phyloP scores from a whole-genome alignment of 2,113 vertebrate genomes.

The Otocyon megalotis region DNA sequence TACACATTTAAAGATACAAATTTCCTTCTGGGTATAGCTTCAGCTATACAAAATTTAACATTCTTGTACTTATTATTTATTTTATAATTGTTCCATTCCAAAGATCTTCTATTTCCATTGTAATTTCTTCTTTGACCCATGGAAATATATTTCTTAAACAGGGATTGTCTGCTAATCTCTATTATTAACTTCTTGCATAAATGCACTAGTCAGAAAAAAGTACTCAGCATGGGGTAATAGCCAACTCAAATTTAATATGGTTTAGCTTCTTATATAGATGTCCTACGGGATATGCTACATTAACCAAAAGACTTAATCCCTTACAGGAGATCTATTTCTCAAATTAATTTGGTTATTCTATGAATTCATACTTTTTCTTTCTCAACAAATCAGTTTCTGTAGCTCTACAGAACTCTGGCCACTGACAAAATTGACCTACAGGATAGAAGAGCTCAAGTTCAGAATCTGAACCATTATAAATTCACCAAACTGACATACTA shows the following conservation, averaged over 20 bases:
- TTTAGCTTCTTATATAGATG: not conserved
- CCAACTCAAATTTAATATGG: not conserved
- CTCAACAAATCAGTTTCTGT: not conserved
- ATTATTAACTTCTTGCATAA: not conserved
- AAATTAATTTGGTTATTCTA: not conserved
- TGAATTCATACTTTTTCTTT: not conserved
- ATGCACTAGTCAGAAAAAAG: not conserved
- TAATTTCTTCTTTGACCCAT: not conserved
- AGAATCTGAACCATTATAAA: slow-evolving; percentile 1
- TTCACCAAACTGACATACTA: not conserved
- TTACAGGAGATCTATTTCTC: not conserved
- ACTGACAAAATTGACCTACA: not conserved
- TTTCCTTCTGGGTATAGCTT: not conserved
- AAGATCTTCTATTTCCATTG: not conserved
- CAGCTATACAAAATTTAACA: not conserved
- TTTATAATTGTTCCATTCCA: not conserved
- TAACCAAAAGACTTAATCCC: not conserved
- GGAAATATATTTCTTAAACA: not conserved
- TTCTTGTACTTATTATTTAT: not conserved
- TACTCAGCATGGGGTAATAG: not conserved
- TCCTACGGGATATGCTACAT: not conserved
- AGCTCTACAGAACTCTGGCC: not conserved
- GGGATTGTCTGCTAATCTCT: not conserved
- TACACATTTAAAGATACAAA: not conserved
- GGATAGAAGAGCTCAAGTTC: not conserved